These are phyloP conservation scores for Pterois miles DNA, from an alignment of 2,797 vertebrate species.

Conservation along the genomic window DNA sequence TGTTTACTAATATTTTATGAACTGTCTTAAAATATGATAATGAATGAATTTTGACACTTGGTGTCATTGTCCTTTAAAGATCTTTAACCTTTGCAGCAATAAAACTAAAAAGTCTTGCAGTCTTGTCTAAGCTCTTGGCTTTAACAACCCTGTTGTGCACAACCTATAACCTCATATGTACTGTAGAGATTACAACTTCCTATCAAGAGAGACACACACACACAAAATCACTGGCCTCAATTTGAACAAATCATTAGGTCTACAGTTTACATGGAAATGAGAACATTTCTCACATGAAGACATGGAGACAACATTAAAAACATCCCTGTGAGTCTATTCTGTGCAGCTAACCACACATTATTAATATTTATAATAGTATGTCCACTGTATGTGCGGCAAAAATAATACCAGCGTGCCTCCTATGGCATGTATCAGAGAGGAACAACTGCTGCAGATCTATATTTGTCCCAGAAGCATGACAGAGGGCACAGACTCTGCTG, in stretches of 20 bases:
- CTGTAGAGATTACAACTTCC: neutral
- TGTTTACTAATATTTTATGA: no score
- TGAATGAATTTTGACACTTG: neutral
- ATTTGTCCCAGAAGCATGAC: constrained; percentile 59
- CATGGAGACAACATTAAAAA: neutral
- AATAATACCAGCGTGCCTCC: constrained; percentile 40
- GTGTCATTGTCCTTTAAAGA: neutral
- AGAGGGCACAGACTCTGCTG: constrained; percentile 53
- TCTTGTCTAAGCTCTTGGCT: neutral
- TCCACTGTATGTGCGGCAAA: constrained; percentile 20
- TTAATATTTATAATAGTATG: constrained; percentile 31
- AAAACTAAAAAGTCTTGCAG: neutral
- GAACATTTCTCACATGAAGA: neutral
- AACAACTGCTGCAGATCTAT: constrained; percentile 70
- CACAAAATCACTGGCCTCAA: neutral
- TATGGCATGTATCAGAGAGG: constrained; percentile 35
- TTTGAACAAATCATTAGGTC: neutral
- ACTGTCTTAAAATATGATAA: neutral
- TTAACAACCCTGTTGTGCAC: constrained; percentile 7
- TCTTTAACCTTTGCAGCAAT: constrained; percentile 11
- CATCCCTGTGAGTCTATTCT: neutral
- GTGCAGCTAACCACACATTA: neutral
- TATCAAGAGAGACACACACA: neutral
- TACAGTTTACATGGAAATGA: neutral
- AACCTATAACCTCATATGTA: neutral